A percentile compares a stretch with the other conserved stretches of the same genome.
phyloP scores from a whole-genome alignment of 2,888 invertebrate genomes.

The Blastobasis lacticolella region DNA sequence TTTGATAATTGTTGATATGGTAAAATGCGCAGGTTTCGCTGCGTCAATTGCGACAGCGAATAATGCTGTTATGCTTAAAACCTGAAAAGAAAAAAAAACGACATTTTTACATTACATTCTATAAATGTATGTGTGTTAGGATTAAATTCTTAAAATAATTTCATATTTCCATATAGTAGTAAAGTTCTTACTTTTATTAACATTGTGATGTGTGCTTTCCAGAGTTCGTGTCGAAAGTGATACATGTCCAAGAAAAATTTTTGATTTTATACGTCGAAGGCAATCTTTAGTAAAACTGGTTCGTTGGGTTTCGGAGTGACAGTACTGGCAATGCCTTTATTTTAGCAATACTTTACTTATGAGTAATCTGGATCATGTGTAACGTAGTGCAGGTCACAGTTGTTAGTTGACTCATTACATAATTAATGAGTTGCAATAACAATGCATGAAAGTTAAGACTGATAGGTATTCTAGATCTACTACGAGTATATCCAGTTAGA shows the following conservation, averaged over 20 bases:
- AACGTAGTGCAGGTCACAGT: neutral
- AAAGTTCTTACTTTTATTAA: conserved; percentile 18
- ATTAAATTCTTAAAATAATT: neutral
- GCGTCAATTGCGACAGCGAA: conserved; percentile 29
- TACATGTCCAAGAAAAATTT: conserved; percentile 20
- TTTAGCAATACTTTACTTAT: conserved; percentile 11
- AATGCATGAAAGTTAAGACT: no score
- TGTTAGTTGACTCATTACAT: no score
- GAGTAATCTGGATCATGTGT: conserved; percentile 26
- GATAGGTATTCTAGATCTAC: no score
- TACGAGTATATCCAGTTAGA: no score
- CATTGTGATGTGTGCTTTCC: conserved; percentile 32
- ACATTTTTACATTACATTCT: neutral
- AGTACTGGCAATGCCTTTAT: conserved; percentile 17
- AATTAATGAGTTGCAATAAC: no score
- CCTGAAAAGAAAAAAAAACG: conserved; percentile 20
- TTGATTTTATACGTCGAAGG: conserved; percentile 42
- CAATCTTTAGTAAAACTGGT: conserved; percentile 31
- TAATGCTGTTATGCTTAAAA: conserved; percentile 20
- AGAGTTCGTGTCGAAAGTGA: conserved; percentile 31
- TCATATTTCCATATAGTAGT: neutral
- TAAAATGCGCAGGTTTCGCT: conserved; percentile 27
- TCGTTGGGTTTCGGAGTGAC: conserved; percentile 24
- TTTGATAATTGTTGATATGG: conserved; percentile 30
- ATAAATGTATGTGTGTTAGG: neutral